A percentile compares a stretch with the other conserved stretches of the same genome.
Conservation (phyloP, 2,113 vertebrate genomes). For the Cyanoliseus patagonus region DNA sequence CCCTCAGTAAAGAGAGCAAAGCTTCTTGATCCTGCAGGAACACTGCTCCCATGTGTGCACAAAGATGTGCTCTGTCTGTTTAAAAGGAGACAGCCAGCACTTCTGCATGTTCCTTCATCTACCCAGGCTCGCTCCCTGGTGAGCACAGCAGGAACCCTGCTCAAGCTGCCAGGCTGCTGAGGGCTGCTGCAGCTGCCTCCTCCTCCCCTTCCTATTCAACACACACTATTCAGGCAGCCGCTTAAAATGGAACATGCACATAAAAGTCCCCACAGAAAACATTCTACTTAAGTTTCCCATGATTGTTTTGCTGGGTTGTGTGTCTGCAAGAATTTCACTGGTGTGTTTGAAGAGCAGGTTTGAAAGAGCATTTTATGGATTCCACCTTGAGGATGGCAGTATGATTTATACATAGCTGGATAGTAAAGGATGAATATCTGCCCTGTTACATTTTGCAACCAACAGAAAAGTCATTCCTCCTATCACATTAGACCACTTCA, state of each 20-base stretch:
- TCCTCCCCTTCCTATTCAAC: background rate
- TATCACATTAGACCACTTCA: background rate
- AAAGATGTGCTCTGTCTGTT: background rate
- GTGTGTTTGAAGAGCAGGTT: background rate
- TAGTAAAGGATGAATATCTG: background rate
- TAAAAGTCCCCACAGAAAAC: background rate
- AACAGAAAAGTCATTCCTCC: constrained; percentile 4
- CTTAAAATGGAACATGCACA: background rate
- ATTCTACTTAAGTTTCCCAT: background rate
- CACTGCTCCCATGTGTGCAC: rapidly evolving
- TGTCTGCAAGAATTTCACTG: background rate
- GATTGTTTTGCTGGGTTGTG: background rate
- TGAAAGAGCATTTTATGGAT: constrained; percentile 38
- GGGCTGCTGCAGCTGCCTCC: background rate
- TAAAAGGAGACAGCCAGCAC: background rate
- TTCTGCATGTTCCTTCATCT: background rate
- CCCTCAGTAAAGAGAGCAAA: background rate
- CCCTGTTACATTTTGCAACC: constrained; percentile 6
- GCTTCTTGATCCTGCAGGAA: rapidly evolving
- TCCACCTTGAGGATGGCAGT: constrained; percentile 41
- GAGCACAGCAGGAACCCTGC: background rate
- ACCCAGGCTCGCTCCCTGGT: background rate
- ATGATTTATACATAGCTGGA: constrained; percentile 35
- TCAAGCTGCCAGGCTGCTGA: background rate
- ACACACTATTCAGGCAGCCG: background rate